Conservation (phyloP, 1,140 invertebrate genomes). For the Philopotamus ludificatus region DNA sequence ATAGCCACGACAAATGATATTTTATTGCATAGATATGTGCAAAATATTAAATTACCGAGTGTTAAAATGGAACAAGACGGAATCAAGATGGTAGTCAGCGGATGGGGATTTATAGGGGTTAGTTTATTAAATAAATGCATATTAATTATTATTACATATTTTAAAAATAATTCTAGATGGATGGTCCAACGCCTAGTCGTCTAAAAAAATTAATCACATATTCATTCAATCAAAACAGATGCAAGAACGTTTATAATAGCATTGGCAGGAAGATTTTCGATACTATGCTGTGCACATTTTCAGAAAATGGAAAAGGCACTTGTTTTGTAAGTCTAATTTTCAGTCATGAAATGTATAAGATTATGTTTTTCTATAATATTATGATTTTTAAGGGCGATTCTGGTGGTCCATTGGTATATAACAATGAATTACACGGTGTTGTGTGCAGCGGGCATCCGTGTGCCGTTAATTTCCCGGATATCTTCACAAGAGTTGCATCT, state of each 20-base stretch:
- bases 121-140: too few relatives aligned
- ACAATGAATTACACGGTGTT: slow-evolving; percentile 1
- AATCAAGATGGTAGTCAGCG: background rate
- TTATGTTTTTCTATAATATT: too few relatives aligned
- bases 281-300: background rate
- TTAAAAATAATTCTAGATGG: background rate
- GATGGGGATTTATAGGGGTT: background rate
- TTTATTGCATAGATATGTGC: background rate
- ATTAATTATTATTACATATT: too few relatives aligned
- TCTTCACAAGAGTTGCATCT: background rate
- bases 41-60: background rate
- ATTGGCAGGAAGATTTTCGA: background rate
- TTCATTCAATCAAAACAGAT: background rate
- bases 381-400: slow-evolving; percentile 17
- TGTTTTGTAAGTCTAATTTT: slow-evolving; percentile 6
- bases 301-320: background rate
- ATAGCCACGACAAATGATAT: background rate
- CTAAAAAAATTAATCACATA: background rate
- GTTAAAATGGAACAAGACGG: background rate
- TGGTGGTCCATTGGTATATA: too few relatives aligned
- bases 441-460: background rate
- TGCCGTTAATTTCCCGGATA: background rate
- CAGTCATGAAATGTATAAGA: too few relatives aligned
- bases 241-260: background rate
- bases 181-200: background rate